A percentile compares a stretch with the other conserved stretches of the same genome.
phyloP scores from a whole-genome alignment of 2,113 vertebrate genomes.

The Pionites leucogaster region DNA sequence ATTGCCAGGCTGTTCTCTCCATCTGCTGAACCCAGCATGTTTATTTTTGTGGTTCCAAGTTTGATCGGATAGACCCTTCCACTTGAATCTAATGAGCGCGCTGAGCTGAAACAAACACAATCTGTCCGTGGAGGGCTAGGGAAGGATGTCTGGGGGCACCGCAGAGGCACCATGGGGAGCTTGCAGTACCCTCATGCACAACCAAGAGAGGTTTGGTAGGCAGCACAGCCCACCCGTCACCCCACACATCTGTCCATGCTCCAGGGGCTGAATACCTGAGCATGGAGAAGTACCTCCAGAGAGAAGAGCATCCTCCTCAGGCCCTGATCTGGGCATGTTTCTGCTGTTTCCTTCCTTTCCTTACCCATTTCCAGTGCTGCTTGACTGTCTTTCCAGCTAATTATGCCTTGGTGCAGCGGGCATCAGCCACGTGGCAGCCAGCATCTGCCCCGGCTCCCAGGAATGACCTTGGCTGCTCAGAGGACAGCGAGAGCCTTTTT shows the following conservation, averaged over 20 bases:
- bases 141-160: neutral
- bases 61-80: neutral
- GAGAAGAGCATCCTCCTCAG: neutral
- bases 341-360: neutral
- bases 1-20: constrained; percentile 7
- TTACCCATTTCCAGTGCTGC: neutral
- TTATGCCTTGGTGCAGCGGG: neutral
- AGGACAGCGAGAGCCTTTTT: neutral
- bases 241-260: fast-evolving
- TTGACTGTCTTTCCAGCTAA: neutral
- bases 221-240: neutral
- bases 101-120: constrained; percentile 28
- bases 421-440: neutral
- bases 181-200: neutral
- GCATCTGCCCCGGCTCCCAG: neutral
- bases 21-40: constrained; percentile 2
- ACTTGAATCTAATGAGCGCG: neutral
- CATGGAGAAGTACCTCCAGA: neutral
- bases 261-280: neutral
- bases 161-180: neutral
- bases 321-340: fast-evolving
- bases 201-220: neutral
- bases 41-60: neutral
- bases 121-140: neutral
- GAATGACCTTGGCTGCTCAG: neutral